Base-by-base conservation (phyloP, 2,888 invertebrate species). In the Mechanitis mazaeus region DNA sequence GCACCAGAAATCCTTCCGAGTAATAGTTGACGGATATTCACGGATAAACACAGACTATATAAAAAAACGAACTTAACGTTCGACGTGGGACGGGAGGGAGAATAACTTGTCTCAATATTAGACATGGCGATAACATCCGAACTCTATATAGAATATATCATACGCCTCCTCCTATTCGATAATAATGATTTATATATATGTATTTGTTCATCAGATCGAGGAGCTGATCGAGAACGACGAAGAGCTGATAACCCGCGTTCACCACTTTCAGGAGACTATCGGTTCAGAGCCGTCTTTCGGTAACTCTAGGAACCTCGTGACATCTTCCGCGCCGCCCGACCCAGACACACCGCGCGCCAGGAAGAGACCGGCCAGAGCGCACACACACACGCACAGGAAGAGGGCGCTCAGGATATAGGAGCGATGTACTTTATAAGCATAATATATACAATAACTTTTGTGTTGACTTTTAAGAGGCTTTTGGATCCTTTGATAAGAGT, bases 151-250 rank as follows among this genome's bases (percentile, higher is more conserved):
- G 4, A 35, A 6, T 3, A 1, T 5, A 35, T 6, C 1, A 35
- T 35, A 5, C 6, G 35, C 35, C 35, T 35, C 35, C 4, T 3
- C 4, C 3, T 6, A 35, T 35, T 35, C 35, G 6, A 5, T 35
- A 3, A 35, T 35, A 20, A 20, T 47, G 3, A 28, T 3, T 3
- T 20, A 28, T 28, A 28, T 31, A 50, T 4, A 31, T 28, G 31
- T 50, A 31, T 50, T 7, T 28, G 3, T 50, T 7, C 50, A 31
- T 9, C 78, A 90, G 90, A 87, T 90, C 69, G 84, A 84, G 65
- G 90, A 89, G 70, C 66, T 88, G 1, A 81, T 89, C 45, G 83
- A 88, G 54, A 83, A 80, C 71, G 87, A 90, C 75, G 83, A 83
- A 61, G 87, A 87, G 66, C 69, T 90, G 3, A 78, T 88, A 65